phyloP scores from a whole-genome alignment of 1,140 invertebrate species.

The Drosophila simulans region DNA sequence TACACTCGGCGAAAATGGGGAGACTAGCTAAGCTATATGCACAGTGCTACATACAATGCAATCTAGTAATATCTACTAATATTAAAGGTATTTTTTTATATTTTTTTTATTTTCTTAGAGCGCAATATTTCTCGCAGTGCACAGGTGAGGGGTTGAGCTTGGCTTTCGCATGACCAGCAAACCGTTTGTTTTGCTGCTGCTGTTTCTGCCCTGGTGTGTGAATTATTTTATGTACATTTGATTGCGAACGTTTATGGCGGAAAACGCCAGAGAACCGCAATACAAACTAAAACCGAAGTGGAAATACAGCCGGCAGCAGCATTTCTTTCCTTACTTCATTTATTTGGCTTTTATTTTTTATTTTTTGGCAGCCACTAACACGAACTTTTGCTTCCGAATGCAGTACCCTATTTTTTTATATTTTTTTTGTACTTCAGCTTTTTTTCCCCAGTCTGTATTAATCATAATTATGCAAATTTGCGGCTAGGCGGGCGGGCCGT shows the following conservation, averaged over 20 bases:
- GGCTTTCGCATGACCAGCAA: slow-evolving; percentile 67
- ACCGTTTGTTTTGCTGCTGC: slow-evolving; percentile 60
- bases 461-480: slow-evolving; percentile 83
- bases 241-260: slow-evolving; percentile 79
- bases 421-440: no score
- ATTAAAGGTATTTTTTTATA: no score
- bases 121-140: neutral
- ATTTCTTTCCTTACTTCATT: slow-evolving; percentile 3
- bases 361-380: slow-evolving; percentile 32
- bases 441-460: slow-evolving; percentile 50
- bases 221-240: slow-evolving; percentile 82
- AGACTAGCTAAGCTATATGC: neutral
- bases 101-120: neutral
- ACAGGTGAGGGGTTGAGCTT: neutral
- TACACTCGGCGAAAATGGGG: neutral
- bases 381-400: slow-evolving; percentile 38
- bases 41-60: neutral
- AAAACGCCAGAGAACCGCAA: slow-evolving; percentile 62
- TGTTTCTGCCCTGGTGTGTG: slow-evolving; percentile 55
- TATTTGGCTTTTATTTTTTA: slow-evolving; percentile 13
- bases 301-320: slow-evolving; percentile 14
- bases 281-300: slow-evolving; percentile 24
- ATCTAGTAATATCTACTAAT: no score
- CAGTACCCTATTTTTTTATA: slow-evolving; percentile 5
- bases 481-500: slow-evolving; percentile 39